Percentiles rank a stretch among this genome's conserved stretches.
phyloP scores from a whole-genome alignment of 2,113 vertebrate species.

The Indri indri region DNA sequence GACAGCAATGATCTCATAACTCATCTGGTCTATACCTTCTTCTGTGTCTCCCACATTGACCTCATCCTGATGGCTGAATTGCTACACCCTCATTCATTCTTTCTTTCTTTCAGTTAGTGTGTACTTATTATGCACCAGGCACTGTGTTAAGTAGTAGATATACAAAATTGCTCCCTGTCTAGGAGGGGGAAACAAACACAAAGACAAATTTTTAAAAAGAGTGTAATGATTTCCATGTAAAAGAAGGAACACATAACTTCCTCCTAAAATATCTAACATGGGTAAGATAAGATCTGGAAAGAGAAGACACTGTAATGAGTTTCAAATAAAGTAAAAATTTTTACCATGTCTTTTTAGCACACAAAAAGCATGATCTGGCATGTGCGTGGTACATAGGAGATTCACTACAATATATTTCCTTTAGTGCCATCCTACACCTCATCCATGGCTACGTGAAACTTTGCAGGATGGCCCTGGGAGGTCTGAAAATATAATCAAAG shows the following conservation, averaged over 20 bases:
- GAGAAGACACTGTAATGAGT: background rate
- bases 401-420: background rate
- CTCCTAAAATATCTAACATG: background rate
- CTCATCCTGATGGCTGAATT: background rate
- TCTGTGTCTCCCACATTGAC: background rate
- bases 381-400: background rate
- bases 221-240: background rate
- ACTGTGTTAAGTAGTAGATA: background rate
- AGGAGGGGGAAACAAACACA: background rate
- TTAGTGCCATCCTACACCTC: background rate
- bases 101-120: background rate
- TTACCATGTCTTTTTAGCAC: background rate
- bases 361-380: background rate
- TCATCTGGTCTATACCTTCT: background rate
- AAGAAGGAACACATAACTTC: background rate
- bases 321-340: background rate
- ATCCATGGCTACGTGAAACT: background rate
- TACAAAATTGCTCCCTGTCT: background rate
- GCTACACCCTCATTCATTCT: background rate
- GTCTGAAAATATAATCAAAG: background rate
- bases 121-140: background rate
- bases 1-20: background rate
- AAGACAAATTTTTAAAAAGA: background rate
- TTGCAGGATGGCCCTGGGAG: background rate
- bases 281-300: background rate